Percentiles rank a stretch among this genome's conserved stretches.
Evolutionary conservation across 2,888 invertebrate species (phyloP).

Genomic region (Uropetala carovei): DNA sequence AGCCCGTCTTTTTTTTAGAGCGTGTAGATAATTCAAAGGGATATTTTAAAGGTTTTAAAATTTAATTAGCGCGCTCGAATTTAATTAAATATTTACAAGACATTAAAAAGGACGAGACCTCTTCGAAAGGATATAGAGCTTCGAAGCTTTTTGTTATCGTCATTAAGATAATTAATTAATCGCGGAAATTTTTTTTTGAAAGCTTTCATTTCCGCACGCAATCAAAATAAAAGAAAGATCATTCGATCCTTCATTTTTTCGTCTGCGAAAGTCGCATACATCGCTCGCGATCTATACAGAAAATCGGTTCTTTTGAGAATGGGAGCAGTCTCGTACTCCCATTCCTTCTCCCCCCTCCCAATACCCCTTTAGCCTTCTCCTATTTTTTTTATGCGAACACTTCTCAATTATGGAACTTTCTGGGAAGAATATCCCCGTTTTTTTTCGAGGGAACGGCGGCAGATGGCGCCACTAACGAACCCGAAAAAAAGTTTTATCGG

Average conservation of each 20-base stretch:
- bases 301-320: too few relatives aligned
- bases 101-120: background rate
- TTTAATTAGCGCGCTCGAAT: background rate
- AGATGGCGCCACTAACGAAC: background rate
- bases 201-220: background rate
- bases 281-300: too few relatives aligned
- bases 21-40: too few relatives aligned
- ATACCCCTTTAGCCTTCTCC: background rate
- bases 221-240: background rate
- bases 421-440: background rate
- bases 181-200: background rate
- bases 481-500: background rate
- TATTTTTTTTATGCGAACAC: background rate
- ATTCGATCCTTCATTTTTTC: too few relatives aligned
- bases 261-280: too few relatives aligned
- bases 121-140: background rate
- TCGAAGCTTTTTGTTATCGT: background rate
- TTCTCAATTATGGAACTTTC: constrained; percentile 4
- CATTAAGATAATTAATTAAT: constrained; percentile 18
- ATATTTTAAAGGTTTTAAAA: background rate
- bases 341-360: too few relatives aligned
- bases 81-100: constrained; percentile 7
- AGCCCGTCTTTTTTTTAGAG: too few relatives aligned
- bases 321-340: too few relatives aligned
- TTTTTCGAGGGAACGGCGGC: background rate